These are phyloP conservation scores for Syrrhaptes paradoxus DNA, from an alignment of 2,113 vertebrate genomes.

Conservation along the genomic window DNA sequence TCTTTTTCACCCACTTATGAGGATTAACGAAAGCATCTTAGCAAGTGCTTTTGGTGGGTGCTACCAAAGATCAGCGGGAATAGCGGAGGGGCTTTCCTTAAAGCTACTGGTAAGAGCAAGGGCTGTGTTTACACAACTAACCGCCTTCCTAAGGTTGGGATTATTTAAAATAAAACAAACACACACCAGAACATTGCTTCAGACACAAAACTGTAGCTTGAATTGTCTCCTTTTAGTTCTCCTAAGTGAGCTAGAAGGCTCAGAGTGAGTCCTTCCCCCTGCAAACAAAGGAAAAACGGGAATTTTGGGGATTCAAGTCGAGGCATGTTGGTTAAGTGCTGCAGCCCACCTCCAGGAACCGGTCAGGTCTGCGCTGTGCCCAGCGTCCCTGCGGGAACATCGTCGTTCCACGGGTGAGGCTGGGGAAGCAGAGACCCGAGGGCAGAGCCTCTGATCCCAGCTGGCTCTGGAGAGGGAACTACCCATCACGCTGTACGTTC, in stretches of 20 bases:
- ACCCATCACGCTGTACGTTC: background rate
- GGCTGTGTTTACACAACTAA: background rate
- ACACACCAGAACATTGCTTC: background rate
- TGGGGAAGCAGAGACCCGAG: background rate
- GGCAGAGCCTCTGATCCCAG: background rate
- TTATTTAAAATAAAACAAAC: background rate
- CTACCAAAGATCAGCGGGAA: background rate
- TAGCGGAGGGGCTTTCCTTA: background rate
- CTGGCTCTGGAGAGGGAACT: background rate
- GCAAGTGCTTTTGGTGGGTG: background rate
- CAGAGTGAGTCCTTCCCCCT: background rate
- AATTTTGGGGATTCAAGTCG: background rate
- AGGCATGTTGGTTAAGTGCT: background rate
- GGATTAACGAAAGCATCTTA: fast-evolving
- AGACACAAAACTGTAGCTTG: background rate
- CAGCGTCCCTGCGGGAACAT: background rate
- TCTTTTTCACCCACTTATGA: background rate
- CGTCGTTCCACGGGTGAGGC: background rate
- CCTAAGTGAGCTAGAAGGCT: background rate
- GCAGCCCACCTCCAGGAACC: background rate
- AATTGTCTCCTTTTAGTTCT: background rate
- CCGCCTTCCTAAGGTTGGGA: background rate
- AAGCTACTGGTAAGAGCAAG: background rate
- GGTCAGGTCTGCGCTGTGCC: background rate
- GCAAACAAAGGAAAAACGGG: background rate